Evolutionary conservation across 1,140 invertebrate species (phyloP).

Genomic region (Drosophila mayri): DNA sequence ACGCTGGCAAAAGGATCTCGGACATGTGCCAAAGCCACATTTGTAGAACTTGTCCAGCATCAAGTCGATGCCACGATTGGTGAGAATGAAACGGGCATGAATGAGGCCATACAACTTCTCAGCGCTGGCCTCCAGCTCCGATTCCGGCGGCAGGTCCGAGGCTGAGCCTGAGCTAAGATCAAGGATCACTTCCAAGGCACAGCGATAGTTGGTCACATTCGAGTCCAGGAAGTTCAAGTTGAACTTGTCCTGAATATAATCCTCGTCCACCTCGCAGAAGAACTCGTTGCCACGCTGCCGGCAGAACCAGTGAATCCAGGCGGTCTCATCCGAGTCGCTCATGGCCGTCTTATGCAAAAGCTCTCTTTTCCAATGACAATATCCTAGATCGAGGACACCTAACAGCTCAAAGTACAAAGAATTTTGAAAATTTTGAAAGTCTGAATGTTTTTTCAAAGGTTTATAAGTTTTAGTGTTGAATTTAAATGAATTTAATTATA

Average conservation of each 20-base stretch:
- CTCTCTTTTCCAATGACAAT: not conserved
- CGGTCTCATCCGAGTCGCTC: conserved; percentile 64
- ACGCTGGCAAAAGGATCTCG: conserved; percentile 97
- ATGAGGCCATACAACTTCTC: conserved; percentile 99
- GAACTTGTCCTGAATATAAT: conserved; percentile 75
- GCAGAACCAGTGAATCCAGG: conserved; percentile 75
- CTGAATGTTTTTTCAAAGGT: no score
- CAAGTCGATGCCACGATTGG: conserved; percentile 99
- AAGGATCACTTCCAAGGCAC: conserved; percentile 65
- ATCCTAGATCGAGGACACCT: not conserved
- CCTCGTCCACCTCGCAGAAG: conserved; percentile 69
- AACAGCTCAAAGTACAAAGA: not conserved
- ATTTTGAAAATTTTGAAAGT: conserved; percentile 10
- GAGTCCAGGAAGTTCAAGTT: conserved; percentile 68
- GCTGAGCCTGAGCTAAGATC: conserved; percentile 91
- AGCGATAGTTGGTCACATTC: conserved; percentile 68
- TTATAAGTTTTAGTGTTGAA: not conserved
- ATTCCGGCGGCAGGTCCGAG: conserved; percentile 98
- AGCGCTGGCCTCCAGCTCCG: conserved; percentile 99
- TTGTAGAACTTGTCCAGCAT: conserved; percentile 99
- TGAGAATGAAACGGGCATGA: conserved; percentile 99
- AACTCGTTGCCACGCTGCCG: conserved; percentile 75
- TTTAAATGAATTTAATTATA: not conserved
- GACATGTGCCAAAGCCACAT: conserved; percentile 99
- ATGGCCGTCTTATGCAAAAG: conserved; percentile 30